phyloP scores from a whole-genome alignment of 2,888 invertebrate genomes.

The Tenthredo amoena region DNA sequence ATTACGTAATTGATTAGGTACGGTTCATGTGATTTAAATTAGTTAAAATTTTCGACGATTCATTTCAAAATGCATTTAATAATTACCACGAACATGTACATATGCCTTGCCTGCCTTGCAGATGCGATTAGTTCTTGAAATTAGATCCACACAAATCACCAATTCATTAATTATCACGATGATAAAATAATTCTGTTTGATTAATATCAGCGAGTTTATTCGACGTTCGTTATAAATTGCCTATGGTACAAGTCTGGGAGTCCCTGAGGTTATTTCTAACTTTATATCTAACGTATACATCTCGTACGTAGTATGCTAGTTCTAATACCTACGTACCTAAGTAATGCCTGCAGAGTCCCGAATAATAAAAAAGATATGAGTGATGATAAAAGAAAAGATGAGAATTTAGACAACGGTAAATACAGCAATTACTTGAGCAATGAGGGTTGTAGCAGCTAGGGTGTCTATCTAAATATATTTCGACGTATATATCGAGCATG shows the following conservation, averaged over 20 bases:
- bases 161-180: not conserved
- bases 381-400: not conserved
- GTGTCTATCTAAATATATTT: slow-evolving; percentile 35
- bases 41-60: not conserved
- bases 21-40: not conserved
- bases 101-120: not conserved
- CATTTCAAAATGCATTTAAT: not conserved
- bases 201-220: not conserved
- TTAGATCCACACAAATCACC: not conserved
- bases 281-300: not conserved
- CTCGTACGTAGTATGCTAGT: not conserved
- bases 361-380: slow-evolving; percentile 4
- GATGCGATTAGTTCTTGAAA: not conserved
- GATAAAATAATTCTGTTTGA: not conserved
- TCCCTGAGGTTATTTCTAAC: not conserved
- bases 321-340: not conserved
- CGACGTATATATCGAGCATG: not conserved
- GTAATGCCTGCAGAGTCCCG: not conserved
- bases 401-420: slow-evolving; percentile 29
- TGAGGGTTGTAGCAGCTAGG: slow-evolving; percentile 18
- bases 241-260: not conserved
- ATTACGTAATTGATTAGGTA: slow-evolving; percentile 5
- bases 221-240: not conserved
- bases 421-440: slow-evolving; percentile 29
- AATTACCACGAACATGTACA: not conserved